Conservation (phyloP, 2,888 invertebrate genomes). For the Leucania comma region DNA sequence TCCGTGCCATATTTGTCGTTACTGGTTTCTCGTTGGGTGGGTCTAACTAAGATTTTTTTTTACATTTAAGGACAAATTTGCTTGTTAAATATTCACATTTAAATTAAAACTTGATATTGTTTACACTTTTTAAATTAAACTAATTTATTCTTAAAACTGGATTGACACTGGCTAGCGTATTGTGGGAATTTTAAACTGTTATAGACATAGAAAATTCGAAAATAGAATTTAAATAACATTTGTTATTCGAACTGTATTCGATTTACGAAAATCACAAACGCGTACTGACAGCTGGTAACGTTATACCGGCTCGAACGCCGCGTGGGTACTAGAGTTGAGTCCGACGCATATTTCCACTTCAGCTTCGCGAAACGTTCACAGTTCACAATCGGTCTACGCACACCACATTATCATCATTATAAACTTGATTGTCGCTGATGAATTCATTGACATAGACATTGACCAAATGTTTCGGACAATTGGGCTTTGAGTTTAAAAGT, state of each 20-base stretch:
- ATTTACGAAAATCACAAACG: conserved; percentile 62
- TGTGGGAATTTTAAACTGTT: background rate
- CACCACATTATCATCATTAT: conserved; percentile 56
- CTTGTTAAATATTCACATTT: conserved; percentile 13
- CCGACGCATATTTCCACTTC: conserved; percentile 59
- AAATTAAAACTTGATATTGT: conserved; percentile 10
- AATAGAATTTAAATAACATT: conserved; percentile 39
- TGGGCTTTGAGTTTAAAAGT: conserved; percentile 19
- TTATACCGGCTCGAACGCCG: conserved; percentile 76
- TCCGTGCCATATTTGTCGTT: conserved; percentile 42
- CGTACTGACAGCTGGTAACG: conserved; percentile 70
- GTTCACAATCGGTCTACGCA: conserved; percentile 48
- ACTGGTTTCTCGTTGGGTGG: conserved; percentile 33
- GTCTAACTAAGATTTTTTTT: conserved; percentile 38
- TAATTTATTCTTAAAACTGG: conserved; percentile 1
- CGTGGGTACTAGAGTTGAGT: conserved; percentile 72
- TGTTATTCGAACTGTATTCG: conserved; percentile 44
- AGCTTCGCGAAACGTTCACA: conserved; percentile 57
- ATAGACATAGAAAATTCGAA: background rate
- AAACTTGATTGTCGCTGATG: conserved; percentile 74
- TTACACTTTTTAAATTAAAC: conserved; percentile 18
- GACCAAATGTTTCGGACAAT: conserved; percentile 71
- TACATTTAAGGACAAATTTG: conserved; percentile 28
- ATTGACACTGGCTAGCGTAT: conserved; percentile 54
- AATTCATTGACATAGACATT: conserved; percentile 78